Evolutionary conservation across 2,113 vertebrate species (phyloP).

Genomic region (Coptodon bakossiorum): DNA sequence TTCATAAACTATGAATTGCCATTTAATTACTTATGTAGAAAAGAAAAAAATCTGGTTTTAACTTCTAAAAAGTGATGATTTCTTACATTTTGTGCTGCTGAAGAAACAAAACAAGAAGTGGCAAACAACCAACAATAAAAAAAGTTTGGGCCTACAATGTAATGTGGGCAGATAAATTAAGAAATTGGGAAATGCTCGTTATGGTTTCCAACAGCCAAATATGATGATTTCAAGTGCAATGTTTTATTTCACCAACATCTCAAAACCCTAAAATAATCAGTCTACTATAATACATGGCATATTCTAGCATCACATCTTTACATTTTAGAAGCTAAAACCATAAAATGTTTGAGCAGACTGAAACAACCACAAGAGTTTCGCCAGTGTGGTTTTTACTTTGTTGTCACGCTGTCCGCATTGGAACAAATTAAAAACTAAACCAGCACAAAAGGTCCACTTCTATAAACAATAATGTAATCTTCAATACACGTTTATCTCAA

Average conservation of each 20-base stretch:
- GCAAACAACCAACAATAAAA: neutral
- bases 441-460: neutral
- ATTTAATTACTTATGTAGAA: neutral
- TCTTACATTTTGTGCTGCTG: neutral
- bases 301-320: neutral
- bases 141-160: neutral
- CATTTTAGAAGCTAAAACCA: neutral
- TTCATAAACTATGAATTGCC: neutral
- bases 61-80: neutral
- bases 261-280: neutral
- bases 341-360: neutral
- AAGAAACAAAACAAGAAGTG: neutral
- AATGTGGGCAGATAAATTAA: neutral
- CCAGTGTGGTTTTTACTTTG: neutral
- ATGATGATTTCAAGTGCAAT: accelerated
- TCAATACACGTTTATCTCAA: neutral
- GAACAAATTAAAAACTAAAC: neutral
- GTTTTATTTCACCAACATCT: neutral
- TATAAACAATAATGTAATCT: neutral
- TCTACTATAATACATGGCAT: neutral
- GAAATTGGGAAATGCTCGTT: neutral
- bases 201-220: neutral
- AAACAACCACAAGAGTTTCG: neutral
- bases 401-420: neutral
- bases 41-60: neutral